These are phyloP conservation scores for Syritta pipiens DNA, from an alignment of 2,888 invertebrate species.

Conservation along the genomic window DNA sequence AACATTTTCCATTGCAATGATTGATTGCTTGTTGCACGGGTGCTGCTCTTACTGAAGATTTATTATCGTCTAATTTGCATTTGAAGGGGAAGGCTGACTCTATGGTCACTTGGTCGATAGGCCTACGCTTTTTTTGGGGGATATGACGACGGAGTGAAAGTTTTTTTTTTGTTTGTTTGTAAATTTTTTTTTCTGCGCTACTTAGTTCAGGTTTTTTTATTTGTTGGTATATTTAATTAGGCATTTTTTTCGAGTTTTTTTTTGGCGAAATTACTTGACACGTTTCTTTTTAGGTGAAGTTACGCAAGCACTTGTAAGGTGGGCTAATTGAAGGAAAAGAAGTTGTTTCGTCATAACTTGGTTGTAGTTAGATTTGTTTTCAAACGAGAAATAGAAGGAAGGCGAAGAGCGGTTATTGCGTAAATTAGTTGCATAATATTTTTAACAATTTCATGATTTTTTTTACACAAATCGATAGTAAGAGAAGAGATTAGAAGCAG, in stretches of 20 bases:
- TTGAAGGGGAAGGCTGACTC: background rate
- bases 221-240: conserved; percentile 19
- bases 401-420: no score
- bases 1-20: conserved; percentile 23
- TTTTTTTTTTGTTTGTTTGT: conserved; percentile 4
- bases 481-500: no score
- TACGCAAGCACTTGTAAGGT: conserved; percentile 21
- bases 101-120: background rate
- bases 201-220: background rate
- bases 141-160: conserved; percentile 31
- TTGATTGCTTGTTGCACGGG: conserved; percentile 24
- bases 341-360: background rate
- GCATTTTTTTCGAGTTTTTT: background rate
- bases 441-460: no score
- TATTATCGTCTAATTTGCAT: conserved; percentile 17
- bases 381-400: no score
- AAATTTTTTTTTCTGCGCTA: background rate
- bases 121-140: conserved; percentile 6
- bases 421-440: no score
- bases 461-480: no score
- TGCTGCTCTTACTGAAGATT: background rate
- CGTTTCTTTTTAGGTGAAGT: conserved; percentile 13
- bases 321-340: conserved; percentile 26
- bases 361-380: background rate
- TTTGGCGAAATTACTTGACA: conserved; percentile 19